A percentile compares a stretch with the other conserved stretches of the same genome.
Evolutionary conservation across 1,140 invertebrate genomes (phyloP).

Genomic region (Papilio polytes): DNA sequence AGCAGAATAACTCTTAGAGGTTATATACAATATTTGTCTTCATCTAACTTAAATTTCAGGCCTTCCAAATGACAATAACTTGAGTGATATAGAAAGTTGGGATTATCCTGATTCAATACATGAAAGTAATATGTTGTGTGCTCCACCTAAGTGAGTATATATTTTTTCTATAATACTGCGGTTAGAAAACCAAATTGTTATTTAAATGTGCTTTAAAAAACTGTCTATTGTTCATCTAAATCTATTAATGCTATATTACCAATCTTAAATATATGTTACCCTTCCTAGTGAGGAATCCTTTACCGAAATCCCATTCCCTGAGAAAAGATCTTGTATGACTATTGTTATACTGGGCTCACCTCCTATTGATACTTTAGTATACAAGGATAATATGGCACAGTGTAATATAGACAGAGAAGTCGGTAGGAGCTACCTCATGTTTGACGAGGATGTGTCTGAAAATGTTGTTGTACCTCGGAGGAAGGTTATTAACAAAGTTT

Average conservation of each 20-base stretch:
- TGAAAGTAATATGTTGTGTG: slow-evolving; percentile 58
- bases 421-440: slow-evolving; percentile 70
- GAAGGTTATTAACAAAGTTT: slow-evolving; percentile 54
- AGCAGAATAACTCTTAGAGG: neutral
- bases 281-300: slow-evolving; percentile 59
- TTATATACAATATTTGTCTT: neutral
- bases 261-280: slow-evolving; percentile 19
- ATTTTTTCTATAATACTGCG: slow-evolving; percentile 2
- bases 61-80: slow-evolving; percentile 49
- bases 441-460: slow-evolving; percentile 62
- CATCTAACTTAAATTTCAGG: slow-evolving; percentile 51
- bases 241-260: neutral
- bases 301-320: slow-evolving; percentile 55
- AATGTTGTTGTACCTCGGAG: slow-evolving; percentile 56
- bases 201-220: no score
- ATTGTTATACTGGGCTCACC: slow-evolving; percentile 49
- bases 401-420: slow-evolving; percentile 69
- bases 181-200: neutral
- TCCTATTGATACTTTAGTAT: slow-evolving; percentile 48
- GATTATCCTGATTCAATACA: slow-evolving; percentile 49
- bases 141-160: slow-evolving; percentile 56
- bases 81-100: slow-evolving; percentile 57
- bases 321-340: slow-evolving; percentile 59
- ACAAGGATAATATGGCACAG: slow-evolving; percentile 61
- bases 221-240: no score